A percentile compares a stretch with the other conserved stretches of the same genome.
Evolutionary conservation across 2,797 vertebrate species (phyloP).

Genomic region (Phoeniculus purpureus): DNA sequence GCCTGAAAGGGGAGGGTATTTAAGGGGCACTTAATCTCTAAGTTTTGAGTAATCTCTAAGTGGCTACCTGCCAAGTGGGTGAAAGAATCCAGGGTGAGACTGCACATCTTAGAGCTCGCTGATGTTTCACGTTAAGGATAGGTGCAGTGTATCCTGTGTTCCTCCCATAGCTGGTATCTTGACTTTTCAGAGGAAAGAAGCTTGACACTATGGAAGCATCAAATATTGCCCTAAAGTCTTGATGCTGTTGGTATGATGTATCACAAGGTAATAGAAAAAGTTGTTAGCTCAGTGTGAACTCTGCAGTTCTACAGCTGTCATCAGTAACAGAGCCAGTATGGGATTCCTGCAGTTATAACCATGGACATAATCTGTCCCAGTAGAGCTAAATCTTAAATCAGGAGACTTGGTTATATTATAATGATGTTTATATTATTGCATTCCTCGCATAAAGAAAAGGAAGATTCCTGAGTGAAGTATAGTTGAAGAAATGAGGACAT

Average conservation of each 20-base stretch:
- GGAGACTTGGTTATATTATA: background rate
- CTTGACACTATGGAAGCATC: background rate
- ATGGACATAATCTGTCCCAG: background rate
- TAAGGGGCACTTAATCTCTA: background rate
- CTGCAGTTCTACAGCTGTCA: background rate
- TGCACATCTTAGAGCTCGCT: fast-evolving
- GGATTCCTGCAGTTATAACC: background rate
- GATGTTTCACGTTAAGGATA: background rate
- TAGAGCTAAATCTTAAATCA: background rate
- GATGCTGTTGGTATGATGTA: background rate
- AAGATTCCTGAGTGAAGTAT: background rate
- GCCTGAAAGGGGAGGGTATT: background rate
- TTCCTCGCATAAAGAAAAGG: background rate
- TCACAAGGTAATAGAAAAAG: background rate
- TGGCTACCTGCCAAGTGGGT: background rate
- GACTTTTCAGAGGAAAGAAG: background rate
- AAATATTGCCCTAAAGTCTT: background rate
- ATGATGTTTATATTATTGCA: background rate
- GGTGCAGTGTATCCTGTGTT: fast-evolving
- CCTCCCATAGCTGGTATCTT: background rate
- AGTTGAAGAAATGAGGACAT: background rate
- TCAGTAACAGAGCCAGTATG: background rate
- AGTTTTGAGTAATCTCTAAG: background rate
- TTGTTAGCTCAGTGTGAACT: background rate
- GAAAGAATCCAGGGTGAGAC: background rate